Evolutionary conservation across 2,888 invertebrate genomes (phyloP).

Genomic region (Drosophila peninsularis): DNA sequence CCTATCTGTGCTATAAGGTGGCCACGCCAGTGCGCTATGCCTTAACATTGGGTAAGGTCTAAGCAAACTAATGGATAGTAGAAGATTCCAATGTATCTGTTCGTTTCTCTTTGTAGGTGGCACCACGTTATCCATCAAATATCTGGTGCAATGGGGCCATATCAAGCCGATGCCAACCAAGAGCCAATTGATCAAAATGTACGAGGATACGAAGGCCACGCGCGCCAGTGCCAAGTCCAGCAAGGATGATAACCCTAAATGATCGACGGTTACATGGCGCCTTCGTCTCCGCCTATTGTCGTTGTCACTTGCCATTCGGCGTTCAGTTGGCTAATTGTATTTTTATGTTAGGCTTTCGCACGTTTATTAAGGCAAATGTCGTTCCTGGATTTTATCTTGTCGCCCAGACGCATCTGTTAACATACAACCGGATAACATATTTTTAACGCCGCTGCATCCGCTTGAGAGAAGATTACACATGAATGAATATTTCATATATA

Average conservation of each 20-base stretch:
- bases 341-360: constrained; percentile 58
- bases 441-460: constrained; percentile 12
- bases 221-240: constrained; percentile 71
- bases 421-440: constrained; percentile 15
- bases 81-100: neutral
- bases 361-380: constrained; percentile 18
- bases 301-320: constrained; percentile 29
- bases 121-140: constrained; percentile 93
- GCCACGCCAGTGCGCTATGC: constrained; percentile 95
- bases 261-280: constrained; percentile 43
- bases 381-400: constrained; percentile 33
- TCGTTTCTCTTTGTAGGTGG: constrained; percentile 86
- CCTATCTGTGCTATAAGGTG: constrained; percentile 97
- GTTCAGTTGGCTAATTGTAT: constrained; percentile 58
- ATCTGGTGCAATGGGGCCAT: constrained; percentile 91
- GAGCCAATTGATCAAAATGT: constrained; percentile 87
- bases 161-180: constrained; percentile 92
- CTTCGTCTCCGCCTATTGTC: constrained; percentile 21
- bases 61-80: too few species aligned
- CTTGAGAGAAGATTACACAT: constrained; percentile 7
- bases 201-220: constrained; percentile 85
- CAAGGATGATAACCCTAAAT: constrained; percentile 63
- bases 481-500: constrained; percentile 25
- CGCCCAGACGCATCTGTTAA: constrained; percentile 29
- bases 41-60: constrained; percentile 91